Conservation (phyloP, 2,113 vertebrate species). For the Pteropus alecto region DNA sequence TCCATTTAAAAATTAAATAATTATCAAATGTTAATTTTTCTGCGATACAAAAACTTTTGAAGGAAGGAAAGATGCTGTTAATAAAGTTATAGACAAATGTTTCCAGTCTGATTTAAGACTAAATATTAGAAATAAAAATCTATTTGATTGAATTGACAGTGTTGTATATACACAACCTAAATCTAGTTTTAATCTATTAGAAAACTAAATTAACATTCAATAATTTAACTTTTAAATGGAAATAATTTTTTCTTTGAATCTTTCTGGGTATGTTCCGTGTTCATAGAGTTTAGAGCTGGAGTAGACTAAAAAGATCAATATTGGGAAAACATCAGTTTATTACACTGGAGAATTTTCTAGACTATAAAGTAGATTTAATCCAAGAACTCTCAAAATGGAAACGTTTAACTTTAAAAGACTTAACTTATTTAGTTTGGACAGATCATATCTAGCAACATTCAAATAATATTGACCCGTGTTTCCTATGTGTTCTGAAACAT, state of each 20-base stretch:
- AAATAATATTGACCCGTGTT: not conserved
- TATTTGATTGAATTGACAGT: not conserved
- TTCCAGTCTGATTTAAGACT: slow-evolving; percentile 3
- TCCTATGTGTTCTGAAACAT: not conserved
- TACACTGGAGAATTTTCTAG: not conserved
- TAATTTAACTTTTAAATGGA: no score
- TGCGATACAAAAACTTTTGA: not conserved
- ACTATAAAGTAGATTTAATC: not conserved
- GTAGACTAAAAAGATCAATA: no score
- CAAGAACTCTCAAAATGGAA: not conserved
- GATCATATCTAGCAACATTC: not conserved
- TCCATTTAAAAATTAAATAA: not conserved
- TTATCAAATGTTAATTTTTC: not conserved
- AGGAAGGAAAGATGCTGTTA: not conserved
- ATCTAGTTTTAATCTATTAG: not conserved
- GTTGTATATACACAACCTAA: not conserved
- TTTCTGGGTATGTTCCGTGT: no score
- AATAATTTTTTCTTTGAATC: no score
- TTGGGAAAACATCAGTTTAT: not conserved
- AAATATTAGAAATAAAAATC: not conserved
- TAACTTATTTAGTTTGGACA: not conserved
- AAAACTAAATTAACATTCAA: not conserved
- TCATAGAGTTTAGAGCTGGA: no score
- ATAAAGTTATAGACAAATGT: not conserved
- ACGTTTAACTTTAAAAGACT: not conserved